Base-by-base conservation (phyloP, 2,113 vertebrate genomes). In the Polyodon spathula region DNA sequence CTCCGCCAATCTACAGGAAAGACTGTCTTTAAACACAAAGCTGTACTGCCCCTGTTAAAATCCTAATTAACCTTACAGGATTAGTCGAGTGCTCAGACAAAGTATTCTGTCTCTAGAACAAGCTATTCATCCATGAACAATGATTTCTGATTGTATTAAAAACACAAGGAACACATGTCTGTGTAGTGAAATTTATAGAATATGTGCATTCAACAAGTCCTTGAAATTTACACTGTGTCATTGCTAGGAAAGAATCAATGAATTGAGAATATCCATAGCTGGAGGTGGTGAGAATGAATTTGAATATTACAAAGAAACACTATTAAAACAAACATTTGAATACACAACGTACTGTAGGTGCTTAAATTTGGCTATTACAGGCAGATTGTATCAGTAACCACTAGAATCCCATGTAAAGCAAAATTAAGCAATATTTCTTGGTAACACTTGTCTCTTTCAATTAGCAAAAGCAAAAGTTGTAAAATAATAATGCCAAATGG, bases 51-150 rank as follows among this genome's bases (percentile, higher is more conserved):
- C 38, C 6, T 50, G 39, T 40, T 46, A 53, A 60, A 37, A 40
- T 37, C 63, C 40, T 63, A 65, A 69, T 43, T 65, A 60, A 51
- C 40, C 59, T 54, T 42, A 37, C 37, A 37, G 67, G 64, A 65
- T 66, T 69, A 65, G 65, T 43, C 64, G 46, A 42, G 39, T 48
- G 59, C 43, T 53, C 41, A 62, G 54, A 55, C 66, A 56, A 51
- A 51, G 54, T 43, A 55, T 65, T 70, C 68, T 67, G 75, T 70
- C 80, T 82, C 79, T 80, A 74, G 74, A 78, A 77, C 82, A 78
- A 82, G 77, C 78, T 76, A 73, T 67, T 85, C 79, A 80, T 52
- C 76, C 80, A 71, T 82, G 81, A 72, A 84, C 71, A 80, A 82
- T 79, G 68, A 61, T 68, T 77, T 67, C 73, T 80, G 76, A 82